Percentiles rank a stretch among this genome's conserved stretches.
These are phyloP conservation scores for Fulica atra DNA, from an alignment of 2,113 vertebrate genomes.

Conservation along the genomic window DNA sequence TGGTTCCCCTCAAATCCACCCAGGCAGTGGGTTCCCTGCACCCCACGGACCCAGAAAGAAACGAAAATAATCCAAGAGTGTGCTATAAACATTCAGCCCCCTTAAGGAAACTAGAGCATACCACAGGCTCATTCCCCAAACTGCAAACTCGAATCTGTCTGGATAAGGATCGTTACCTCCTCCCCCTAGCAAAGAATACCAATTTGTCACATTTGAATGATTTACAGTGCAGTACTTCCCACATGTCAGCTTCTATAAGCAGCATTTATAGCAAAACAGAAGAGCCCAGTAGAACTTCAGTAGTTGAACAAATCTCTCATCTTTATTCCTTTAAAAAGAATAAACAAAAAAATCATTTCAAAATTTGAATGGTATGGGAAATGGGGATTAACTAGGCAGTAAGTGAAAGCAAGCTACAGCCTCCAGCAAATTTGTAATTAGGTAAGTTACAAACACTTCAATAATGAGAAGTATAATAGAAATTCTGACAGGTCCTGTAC, in stretches of 20 bases:
- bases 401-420: constrained; percentile 9
- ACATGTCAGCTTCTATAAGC: neutral
- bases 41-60: neutral
- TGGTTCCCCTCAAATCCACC: neutral
- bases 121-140: neutral
- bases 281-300: neutral
- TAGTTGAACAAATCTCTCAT: neutral
- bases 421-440: constrained; percentile 9
- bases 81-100: neutral
- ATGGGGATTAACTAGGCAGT: constrained; percentile 7
- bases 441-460: constrained; percentile 32
- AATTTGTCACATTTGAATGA: neutral
- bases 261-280: neutral
- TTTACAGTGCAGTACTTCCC: neutral
- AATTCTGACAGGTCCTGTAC: constrained; percentile 28
- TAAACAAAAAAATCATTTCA: neutral
- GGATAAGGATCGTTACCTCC: neutral
- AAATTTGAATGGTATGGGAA: constrained; percentile 1
- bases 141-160: neutral
- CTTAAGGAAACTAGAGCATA: neutral
- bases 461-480: constrained; percentile 34
- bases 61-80: neutral
- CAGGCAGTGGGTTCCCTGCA: neutral
- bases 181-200: neutral
- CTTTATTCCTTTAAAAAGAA: neutral